Base-by-base conservation (phyloP, 2,888 invertebrate genomes). In the Ormia ochracea region DNA sequence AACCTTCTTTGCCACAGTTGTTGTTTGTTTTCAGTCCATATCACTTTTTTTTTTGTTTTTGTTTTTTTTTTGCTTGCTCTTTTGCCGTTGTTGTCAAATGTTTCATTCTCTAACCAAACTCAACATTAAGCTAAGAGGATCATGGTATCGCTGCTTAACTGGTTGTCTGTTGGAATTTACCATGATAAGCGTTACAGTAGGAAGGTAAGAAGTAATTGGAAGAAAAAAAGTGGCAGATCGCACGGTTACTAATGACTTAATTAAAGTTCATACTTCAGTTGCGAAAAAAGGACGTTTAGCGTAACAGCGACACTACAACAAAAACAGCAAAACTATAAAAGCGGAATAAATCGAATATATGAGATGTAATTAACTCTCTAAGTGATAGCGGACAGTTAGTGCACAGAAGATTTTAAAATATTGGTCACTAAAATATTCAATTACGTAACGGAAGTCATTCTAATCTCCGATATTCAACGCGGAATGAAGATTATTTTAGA, bases 211-310 rank as follows among this genome's bases (percentile, higher is more conserved):
- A 65, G 68, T 28, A 38, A 26, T 10, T 33, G 12, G 21, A 43
- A 9, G 10, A 14, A 77, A 80, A 78, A 84, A 76, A 76, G 69
- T 76, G 79, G 75, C 79, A 81, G 72, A 82, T 82, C 81, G 73
- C 82, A 76, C 78, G 73, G 80, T 80, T 80, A 76, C 80, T 80
- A 80, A 80, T 80, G 80, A 80, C 80, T 80, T 80, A 80, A 80
- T 80, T 80, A 80, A 80, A 80, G 80, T 80, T 80, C 72, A 80
- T 80, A 80, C 76, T 80, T 80, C 50, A 72, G 68, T 73, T 68
- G 56, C 73, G 56, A 14, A 76, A 76, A 79, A 80, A 63, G 68
- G 68, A 80, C 72, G 68, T 80, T 80, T 80, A 68, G 61, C 61
- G 72, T 76, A 76, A 76, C 68, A 80, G 56, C 61, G 33, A 63